Evolutionary conservation across 1,140 invertebrate genomes (phyloP), one percentile per base, ranked within the genome.

Genomic region (Drosophila navojoa): DNA sequence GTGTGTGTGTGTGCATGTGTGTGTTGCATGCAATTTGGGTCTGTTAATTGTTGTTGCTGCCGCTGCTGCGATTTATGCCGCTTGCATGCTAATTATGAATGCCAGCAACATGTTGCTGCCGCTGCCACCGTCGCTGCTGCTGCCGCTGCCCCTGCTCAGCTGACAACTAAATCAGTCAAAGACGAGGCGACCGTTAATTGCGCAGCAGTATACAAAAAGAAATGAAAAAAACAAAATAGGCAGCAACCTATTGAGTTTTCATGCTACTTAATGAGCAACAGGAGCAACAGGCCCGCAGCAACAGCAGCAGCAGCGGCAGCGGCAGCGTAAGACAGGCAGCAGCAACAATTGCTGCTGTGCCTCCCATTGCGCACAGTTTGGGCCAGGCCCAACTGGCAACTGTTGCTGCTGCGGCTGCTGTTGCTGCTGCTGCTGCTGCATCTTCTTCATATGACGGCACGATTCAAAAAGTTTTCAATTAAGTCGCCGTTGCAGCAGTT

Each of bases 151-250:
- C 50, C 58, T 45, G 40, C 47, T 38, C 62, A 70, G 58, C 84
- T 87, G 82, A 87, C 84, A 87, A 79, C 82, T 87, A 89, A 87
- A 87, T 87, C 82, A 87, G 82, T 89, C 79, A 87, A 89, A 73
- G 68, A 63, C 68, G 49, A 29, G 27, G 60, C 67, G 40, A 63
- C 40, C 60, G 67, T 71, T 76, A 72, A 71, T 76, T 76, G 68
- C 72, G 53, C 45, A 29, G 55, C 53, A 52, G 40, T 44, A 54
- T 15, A 42, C 13, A 44, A 47, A 29, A 22, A 22, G 19, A 22
- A 22, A 22, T 22, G 19, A 22, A 22, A 22, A 22, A 22, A 22
- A 22, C 19, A 22, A 22, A 22, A 22, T 22, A 22, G n/a, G 22
- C 63, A 58, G 19, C 53, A 58, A 53, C 76, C 77, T 75, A 89